These are phyloP conservation scores for Resseliella maxima DNA, from an alignment of 2,888 invertebrate genomes.

Conservation along the genomic window DNA sequence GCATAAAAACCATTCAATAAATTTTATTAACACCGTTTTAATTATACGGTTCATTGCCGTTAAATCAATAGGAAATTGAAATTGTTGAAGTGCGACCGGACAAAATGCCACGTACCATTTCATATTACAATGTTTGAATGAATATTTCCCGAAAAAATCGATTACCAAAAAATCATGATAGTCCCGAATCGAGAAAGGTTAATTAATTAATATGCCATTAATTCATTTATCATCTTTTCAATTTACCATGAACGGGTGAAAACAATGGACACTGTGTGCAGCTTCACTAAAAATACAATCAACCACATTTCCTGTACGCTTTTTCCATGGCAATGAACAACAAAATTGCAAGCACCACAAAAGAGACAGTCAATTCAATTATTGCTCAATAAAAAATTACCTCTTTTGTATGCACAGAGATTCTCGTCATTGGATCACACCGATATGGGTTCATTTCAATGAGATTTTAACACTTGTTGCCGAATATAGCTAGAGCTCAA, in stretches of 20 bases:
- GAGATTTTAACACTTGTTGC: conserved; percentile 31
- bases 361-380: conserved; percentile 54
- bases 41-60: conserved; percentile 53
- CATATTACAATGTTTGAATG: not conserved
- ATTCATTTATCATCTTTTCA: conserved; percentile 51
- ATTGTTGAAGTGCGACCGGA: conserved; percentile 28
- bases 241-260: not conserved
- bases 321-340: not conserved
- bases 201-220: conserved; percentile 55
- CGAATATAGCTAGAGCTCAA: not conserved
- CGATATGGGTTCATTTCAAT: not conserved
- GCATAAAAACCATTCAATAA: conserved; percentile 49
- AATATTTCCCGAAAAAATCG: conserved; percentile 19
- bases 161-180: not conserved
- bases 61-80: conserved; percentile 45
- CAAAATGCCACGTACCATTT: not conserved
- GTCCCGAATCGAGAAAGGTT: not conserved
- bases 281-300: conserved; percentile 54
- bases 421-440: not conserved
- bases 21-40: conserved; percentile 55
- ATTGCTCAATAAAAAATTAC: conserved; percentile 55
- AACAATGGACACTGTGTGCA: conserved; percentile 48
- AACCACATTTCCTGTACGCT: conserved; percentile 39
- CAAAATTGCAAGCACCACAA: not conserved
- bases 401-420: not conserved